Evolutionary conservation across 2,888 invertebrate genomes (phyloP), one percentile per base, ranked within the genome.

Genomic region (Drosophila cognata): DNA sequence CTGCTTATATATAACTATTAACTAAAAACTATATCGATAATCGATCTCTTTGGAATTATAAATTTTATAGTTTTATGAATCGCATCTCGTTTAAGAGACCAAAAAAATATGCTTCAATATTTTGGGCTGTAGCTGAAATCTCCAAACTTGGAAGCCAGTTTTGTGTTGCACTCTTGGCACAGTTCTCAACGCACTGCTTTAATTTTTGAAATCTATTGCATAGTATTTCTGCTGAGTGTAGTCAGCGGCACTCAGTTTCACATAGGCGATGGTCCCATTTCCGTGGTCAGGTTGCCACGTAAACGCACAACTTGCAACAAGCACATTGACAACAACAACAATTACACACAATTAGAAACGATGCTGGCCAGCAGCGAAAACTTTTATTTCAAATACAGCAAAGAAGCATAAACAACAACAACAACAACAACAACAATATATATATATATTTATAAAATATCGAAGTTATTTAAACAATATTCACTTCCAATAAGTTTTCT

Each of bases 251-350:
- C 18, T n/a, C 8, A 33, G 28, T 66, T 35, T 18, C 55, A 31
- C 48, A 69, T 66, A 73, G 77, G 69, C 69, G 77, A 60, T 60
- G 73, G 56, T 31, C 50, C 52, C 21, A 53, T 36, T 25, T 25
- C 63, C 6, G 64, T 50, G 46, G 31, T 50, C 33, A 51, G 41
- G 67, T 57, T 71, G 52, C 71, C 62, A 60, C 60, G 63, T 65
- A 59, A 79, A 79, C 79, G 78, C 78, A 71, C 65, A 65, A 16
- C 29, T 60, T 36, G 33, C 46, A 57, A 46, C 50, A 64, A 52
- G 33, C 29, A 28, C 51, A 60, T 16, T 38, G 21, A 25, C 33
- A 13, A 31, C 13, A n/a, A 52, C 46, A 25, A 46, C 13, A 13
- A 46, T 21, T 21, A 25, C 11, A 68, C 28, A 51, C 43, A 69